These are phyloP conservation scores for Megathymus violae DNA, from an alignment of 1,140 invertebrate species.

Conservation along the genomic window DNA sequence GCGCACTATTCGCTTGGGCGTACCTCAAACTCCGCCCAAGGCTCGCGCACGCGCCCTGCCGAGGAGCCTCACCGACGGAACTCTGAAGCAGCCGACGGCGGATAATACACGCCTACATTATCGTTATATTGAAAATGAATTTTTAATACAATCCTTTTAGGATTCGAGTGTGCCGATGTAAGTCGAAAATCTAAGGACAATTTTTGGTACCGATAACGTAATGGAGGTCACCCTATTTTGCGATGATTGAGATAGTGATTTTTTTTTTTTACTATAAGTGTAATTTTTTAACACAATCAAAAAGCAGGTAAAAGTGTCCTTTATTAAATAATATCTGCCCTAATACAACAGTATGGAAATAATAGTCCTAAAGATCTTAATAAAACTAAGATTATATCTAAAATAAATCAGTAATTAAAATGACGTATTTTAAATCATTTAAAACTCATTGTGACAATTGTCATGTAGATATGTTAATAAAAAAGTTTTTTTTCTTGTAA, in stretches of 20 bases:
- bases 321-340: conserved; percentile 17
- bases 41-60: conserved; percentile 73
- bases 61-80: conserved; percentile 26
- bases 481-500: not conserved
- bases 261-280: too few species aligned
- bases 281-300: too few species aligned
- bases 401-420: conserved; percentile 5
- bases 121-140: conserved; percentile 78
- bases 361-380: conserved; percentile 26
- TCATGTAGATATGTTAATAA: too few species aligned
- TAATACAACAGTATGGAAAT: conserved; percentile 17
- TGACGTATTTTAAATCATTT: not conserved
- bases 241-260: not conserved
- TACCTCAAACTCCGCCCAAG: conserved; percentile 62
- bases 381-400: conserved; percentile 13
- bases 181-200: too few species aligned
- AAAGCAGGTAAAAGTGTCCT: not conserved
- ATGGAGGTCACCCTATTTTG: too few species aligned
- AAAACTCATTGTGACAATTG: not conserved
- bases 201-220: too few species aligned
- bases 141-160: conserved; percentile 63
- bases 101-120: conserved; percentile 79
- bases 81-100: conserved; percentile 56
- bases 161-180: conserved; percentile 48
- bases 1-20: conserved; percentile 40